phyloP scores from a whole-genome alignment of 2,113 vertebrate species.

The Xenus cinereus region DNA sequence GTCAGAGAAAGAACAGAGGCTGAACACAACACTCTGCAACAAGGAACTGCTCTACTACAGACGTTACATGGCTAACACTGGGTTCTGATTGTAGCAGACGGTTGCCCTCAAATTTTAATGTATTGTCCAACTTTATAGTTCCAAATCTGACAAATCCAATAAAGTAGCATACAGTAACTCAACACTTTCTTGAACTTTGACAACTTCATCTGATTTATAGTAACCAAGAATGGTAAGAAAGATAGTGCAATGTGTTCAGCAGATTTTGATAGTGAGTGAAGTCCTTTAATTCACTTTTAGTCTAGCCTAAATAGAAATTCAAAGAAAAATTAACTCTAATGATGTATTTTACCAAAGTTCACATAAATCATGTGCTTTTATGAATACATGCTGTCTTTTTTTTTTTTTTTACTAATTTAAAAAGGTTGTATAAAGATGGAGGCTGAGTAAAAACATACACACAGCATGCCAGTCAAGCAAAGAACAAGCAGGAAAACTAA shows the following conservation, averaged over 20 bases:
- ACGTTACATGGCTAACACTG: rapidly evolving
- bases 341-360: background rate
- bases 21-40: background rate
- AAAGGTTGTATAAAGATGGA: background rate
- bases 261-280: background rate
- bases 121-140: background rate
- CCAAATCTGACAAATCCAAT: background rate
- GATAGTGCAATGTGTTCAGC: background rate
- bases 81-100: background rate
- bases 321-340: background rate
- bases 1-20: background rate
- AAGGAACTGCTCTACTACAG: background rate
- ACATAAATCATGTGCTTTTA: background rate
- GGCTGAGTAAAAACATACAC: background rate
- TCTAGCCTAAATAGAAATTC: background rate
- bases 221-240: background rate
- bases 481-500: background rate
- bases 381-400: background rate
- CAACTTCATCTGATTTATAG: background rate
- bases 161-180: background rate
- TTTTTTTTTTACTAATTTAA: background rate
- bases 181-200: background rate
- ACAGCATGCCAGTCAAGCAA: background rate
- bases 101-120: background rate
- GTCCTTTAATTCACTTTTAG: background rate